These are phyloP conservation scores for Halichoerus grypus DNA, from an alignment of 2,113 vertebrate species.

Conservation along the genomic window DNA sequence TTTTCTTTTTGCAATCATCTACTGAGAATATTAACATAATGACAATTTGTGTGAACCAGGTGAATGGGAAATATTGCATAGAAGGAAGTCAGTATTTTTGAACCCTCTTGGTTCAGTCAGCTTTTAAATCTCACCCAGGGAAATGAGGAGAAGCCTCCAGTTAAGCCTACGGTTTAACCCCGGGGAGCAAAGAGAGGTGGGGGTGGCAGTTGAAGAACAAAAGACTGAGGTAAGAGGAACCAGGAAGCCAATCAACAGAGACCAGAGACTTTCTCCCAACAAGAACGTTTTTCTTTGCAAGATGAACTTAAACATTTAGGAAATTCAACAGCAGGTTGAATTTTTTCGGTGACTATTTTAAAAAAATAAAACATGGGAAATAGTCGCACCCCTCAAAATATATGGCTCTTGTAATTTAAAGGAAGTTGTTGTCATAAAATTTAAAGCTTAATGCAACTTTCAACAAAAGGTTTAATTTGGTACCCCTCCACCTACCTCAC, in stretches of 20 bases:
- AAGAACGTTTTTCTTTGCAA: neutral
- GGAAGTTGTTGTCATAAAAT: neutral
- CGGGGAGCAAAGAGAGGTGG: neutral
- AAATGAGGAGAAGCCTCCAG: neutral
- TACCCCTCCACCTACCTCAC: no score
- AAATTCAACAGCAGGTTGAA: neutral
- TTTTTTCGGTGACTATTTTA: neutral
- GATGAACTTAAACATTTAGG: neutral
- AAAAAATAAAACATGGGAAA: neutral
- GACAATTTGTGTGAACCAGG: neutral
- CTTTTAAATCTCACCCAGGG: neutral
- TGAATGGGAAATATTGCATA: neutral
- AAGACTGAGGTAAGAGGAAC: neutral
- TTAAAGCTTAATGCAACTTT: slow-evolving; percentile 27
- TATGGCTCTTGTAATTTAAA: neutral
- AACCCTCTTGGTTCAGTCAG: neutral
- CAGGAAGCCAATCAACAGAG: neutral
- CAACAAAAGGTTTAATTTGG: neutral
- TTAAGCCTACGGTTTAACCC: neutral
- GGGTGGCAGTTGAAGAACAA: neutral
- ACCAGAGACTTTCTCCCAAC: neutral
- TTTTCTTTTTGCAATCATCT: slow-evolving; percentile 38
- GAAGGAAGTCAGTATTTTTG: neutral
- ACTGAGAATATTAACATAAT: neutral
- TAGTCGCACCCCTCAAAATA: slow-evolving; percentile 26